phyloP scores from a whole-genome alignment of 2,113 vertebrate genomes.

The Nyctereutes procyonoides region DNA sequence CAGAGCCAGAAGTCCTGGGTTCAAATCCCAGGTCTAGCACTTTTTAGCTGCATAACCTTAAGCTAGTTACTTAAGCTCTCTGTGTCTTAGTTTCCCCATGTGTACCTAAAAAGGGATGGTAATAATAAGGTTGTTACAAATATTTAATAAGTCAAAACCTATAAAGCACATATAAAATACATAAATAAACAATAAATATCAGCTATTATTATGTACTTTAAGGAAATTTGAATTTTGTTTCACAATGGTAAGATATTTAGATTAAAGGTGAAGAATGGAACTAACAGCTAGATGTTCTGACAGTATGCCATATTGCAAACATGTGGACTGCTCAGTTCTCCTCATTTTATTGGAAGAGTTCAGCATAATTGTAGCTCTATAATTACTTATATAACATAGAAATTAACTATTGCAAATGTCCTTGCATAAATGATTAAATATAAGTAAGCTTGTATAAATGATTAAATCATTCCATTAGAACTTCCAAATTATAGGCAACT shows the following conservation, averaged over 20 bases:
- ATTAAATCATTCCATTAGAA: conserved; percentile 22
- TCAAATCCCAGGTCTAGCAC: background rate
- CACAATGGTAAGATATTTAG: background rate
- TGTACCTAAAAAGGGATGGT: background rate
- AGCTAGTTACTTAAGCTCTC: background rate
- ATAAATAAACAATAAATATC: background rate
- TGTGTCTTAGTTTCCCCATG: background rate
- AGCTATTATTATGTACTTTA: conserved; percentile 2
- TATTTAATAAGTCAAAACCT: conserved; percentile 20
- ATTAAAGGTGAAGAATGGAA: conserved; percentile 31
- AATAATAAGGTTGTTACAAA: background rate
- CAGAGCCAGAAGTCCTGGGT: background rate
- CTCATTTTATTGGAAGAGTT: conserved; percentile 1
- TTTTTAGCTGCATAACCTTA: background rate
- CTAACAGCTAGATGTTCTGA: background rate
- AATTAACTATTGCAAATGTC: conserved; percentile 45
- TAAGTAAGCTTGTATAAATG: background rate
- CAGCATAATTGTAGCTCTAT: background rate
- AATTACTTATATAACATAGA: background rate
- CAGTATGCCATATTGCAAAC: background rate
- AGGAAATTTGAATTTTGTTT: conserved; percentile 43
- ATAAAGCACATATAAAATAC: background rate
- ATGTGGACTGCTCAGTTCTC: background rate
- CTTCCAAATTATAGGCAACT: conserved; percentile 6
- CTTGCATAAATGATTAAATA: conserved; percentile 13